Conservation (phyloP, 2,113 vertebrate species). For the Melanerpes aurifrons region DNA sequence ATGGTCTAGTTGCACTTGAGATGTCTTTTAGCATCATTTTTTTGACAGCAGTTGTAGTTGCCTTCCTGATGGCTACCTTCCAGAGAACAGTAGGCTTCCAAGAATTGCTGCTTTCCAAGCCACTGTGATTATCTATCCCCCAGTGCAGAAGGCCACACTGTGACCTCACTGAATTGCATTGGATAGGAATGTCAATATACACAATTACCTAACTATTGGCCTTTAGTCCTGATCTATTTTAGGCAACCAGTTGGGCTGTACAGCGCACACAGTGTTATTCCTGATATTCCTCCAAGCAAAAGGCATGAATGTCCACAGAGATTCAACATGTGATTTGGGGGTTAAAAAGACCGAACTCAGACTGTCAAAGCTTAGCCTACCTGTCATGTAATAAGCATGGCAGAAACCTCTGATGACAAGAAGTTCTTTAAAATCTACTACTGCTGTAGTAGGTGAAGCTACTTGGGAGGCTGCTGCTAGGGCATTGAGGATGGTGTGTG, state of each 20-base stretch:
- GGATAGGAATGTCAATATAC: slow-evolving; percentile 26
- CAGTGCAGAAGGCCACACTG: neutral
- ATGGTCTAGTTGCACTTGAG: neutral
- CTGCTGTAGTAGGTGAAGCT: neutral
- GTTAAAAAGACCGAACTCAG: neutral
- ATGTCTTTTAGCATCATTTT: neutral
- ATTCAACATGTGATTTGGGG: neutral
- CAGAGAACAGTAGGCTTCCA: neutral
- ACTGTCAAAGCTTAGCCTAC: neutral
- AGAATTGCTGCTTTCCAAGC: neutral
- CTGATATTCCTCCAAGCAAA: neutral
- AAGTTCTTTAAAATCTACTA: neutral
- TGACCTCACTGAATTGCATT: slow-evolving; percentile 20
- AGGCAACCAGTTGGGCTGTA: neutral
- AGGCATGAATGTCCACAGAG: neutral
- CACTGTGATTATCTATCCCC: neutral
- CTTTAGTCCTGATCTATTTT: slow-evolving; percentile 36
- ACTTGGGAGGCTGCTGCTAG: neutral
- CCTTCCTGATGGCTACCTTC: neutral
- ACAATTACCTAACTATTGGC: slow-evolving; percentile 11
- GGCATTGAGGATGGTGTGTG: neutral
- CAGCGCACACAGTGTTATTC: neutral
- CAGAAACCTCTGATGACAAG: neutral
- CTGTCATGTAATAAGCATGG: neutral
- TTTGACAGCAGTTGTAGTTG: neutral